phyloP scores from a whole-genome alignment of 2,113 vertebrate genomes.

The Pangasianodon gigas region DNA sequence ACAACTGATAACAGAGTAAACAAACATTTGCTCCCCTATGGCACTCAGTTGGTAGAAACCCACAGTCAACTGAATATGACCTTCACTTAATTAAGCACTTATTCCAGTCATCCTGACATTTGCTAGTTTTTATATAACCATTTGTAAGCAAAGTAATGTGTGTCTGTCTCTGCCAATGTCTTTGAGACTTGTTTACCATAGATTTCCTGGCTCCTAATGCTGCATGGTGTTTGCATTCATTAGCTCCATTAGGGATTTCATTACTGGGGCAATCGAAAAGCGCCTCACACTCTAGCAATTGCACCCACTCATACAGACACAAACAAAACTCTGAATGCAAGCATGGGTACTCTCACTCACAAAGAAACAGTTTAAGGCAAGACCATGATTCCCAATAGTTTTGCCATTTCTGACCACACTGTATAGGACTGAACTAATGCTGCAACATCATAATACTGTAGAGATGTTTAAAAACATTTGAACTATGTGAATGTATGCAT shows the following conservation, averaged over 20 bases:
- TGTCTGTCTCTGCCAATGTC: neutral
- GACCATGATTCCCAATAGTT: neutral
- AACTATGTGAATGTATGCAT: neutral
- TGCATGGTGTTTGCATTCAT: slow-evolving; percentile 48
- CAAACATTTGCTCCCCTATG: neutral
- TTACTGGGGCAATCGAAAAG: slow-evolving; percentile 30
- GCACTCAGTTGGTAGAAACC: neutral
- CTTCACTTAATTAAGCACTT: slow-evolving; percentile 22
- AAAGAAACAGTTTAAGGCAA: neutral
- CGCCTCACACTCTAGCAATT: neutral
- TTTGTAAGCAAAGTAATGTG: slow-evolving; percentile 32
- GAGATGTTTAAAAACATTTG: too few species aligned
- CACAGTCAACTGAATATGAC: slow-evolving; percentile 30
- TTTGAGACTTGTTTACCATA: slow-evolving; percentile 21
- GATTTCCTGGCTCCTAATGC: slow-evolving; percentile 18
- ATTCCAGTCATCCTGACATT: slow-evolving; percentile 11
- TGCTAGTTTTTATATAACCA: slow-evolving; percentile 6
- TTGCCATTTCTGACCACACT: neutral
- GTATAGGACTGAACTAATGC: neutral
- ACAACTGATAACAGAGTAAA: neutral
- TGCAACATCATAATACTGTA: too few species aligned
- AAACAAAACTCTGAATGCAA: neutral
- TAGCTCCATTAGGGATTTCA: slow-evolving; percentile 45
- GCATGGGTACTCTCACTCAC: slow-evolving; percentile 4
- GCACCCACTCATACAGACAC: neutral